phyloP scores from a whole-genome alignment of 2,888 invertebrate species.

The Aleiodes alternator region DNA sequence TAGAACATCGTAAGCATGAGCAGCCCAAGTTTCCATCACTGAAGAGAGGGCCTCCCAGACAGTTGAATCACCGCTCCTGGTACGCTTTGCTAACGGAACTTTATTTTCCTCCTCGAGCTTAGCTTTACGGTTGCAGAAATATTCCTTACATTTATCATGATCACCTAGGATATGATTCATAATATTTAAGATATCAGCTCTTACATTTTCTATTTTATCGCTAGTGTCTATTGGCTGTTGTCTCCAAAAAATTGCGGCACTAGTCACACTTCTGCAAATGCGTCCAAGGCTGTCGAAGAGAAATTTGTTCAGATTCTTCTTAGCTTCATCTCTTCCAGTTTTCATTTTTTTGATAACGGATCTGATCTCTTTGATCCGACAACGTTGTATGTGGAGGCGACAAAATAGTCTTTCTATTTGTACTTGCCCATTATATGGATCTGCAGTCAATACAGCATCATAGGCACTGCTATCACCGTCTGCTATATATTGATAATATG shows the following conservation, averaged over 20 bases:
- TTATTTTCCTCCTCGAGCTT: background rate
- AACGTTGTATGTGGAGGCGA: background rate
- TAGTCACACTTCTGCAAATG: background rate
- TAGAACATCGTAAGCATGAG: background rate
- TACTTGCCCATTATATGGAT: background rate
- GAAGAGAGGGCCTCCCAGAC: background rate
- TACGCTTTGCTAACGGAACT: background rate
- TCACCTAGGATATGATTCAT: background rate
- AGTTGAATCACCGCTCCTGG: background rate
- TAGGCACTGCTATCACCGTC: slow-evolving; percentile 3
- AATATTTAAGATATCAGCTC: background rate
- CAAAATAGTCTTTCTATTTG: background rate
- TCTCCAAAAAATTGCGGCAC: background rate
- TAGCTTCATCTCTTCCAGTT: background rate
- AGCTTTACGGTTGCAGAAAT: background rate
- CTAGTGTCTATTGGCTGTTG: background rate
- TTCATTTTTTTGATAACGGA: background rate
- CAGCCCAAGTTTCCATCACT: background rate
- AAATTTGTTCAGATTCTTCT: background rate
- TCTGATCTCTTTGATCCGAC: background rate
- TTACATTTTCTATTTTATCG: background rate
- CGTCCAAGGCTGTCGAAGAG: background rate
- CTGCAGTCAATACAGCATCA: background rate
- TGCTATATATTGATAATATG: background rate
- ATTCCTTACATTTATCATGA: background rate